Evolutionary conservation across 2,888 invertebrate genomes (phyloP), one percentile per base, ranked within the genome.

Genomic region (Dione juno): DNA sequence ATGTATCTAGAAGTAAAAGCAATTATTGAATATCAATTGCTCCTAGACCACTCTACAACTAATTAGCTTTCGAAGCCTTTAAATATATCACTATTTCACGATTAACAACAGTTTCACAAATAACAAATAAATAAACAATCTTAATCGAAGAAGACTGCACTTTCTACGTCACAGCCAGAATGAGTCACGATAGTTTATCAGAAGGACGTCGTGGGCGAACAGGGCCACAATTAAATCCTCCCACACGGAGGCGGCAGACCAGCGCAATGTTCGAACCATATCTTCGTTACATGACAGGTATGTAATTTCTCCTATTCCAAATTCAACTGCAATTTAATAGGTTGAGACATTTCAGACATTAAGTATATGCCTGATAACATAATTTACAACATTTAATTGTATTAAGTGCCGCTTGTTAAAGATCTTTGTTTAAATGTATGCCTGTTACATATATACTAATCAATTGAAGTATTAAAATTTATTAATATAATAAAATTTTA

Each of bases 181-280:
- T 78, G 78, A 79, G 74, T 79, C 78, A 79, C 64, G 76, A 74
- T 74, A 70, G 72, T 74, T 73, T 76, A 77, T 76, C 76, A 74
- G 70, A 64, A 61, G 73, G 71, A 74, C 69, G 69, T 37, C 52
- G 78, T 79, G 78, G 78, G 78, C 78, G 78, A 79, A 76, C 78
- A 70, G 74, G 78, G 68, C 73, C 68, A 68, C 75, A 77, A 78
- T 76, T 76, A 76, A 76, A 75, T 67, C 76, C 77, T 58, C 78
- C 78, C 75, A 77, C 77, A 64, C 71, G 16, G 21, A 52, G 37
- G 35, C 53, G 14, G 66, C 61, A 54, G 71, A 58, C 66, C 71
- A 69, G 66, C 57, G 48, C 63, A 67, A 72, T 70, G 74, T 69
- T 69, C 69, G 61, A 69, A 74, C 63, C 72, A 67, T 72, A 74